Evolutionary conservation across 92 coral and sea anemone genomes (phyloP).

Genomic region (Porites cylindrica): DNA sequence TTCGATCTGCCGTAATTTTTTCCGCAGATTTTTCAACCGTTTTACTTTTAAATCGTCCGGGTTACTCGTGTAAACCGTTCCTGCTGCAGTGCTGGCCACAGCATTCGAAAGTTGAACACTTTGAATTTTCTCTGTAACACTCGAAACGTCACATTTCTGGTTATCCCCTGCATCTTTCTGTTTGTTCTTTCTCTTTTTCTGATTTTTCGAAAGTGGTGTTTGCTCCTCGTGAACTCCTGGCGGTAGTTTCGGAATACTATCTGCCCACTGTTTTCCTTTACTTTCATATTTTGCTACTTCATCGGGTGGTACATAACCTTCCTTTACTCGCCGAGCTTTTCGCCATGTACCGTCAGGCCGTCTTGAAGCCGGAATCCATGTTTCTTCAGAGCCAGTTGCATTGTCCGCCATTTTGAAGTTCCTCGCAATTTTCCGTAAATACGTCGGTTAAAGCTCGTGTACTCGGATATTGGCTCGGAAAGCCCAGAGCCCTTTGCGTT

Average conservation of each 20-base stretch:
- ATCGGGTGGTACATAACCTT: conserved; percentile 96
- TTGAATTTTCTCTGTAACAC: conserved; percentile 58
- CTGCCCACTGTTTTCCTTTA: conserved; percentile 94
- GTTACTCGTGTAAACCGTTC: conserved; percentile 66
- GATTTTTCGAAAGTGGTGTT: conserved; percentile 76
- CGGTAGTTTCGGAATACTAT: conserved; percentile 77
- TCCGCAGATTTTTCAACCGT: conserved; percentile 86
- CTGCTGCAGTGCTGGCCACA: conserved; percentile 55
- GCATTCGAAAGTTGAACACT: conserved; percentile 41
- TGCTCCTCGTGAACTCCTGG: conserved; percentile 84
- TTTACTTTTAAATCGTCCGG: conserved; percentile 84
- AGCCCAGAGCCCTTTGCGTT: conserved; percentile 16
- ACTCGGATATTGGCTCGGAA: background rate
- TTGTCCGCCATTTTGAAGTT: conserved; percentile 89
- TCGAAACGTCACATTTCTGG: conserved; percentile 39
- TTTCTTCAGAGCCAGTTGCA: conserved; percentile 36
- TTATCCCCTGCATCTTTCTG: conserved; percentile 25
- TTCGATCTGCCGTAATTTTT: conserved; percentile 95
- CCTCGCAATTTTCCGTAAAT: background rate
- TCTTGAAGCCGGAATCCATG: conserved; percentile 96
- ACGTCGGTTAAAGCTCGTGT: background rate
- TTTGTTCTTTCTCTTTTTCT: conserved; percentile 82
- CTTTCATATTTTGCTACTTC: conserved; percentile 98
- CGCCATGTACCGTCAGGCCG: conserved; percentile 99
- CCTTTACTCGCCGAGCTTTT: conserved; percentile 94